phyloP scores from a whole-genome alignment of 1,140 invertebrate genomes.

The Zaprionus vittiger region DNA sequence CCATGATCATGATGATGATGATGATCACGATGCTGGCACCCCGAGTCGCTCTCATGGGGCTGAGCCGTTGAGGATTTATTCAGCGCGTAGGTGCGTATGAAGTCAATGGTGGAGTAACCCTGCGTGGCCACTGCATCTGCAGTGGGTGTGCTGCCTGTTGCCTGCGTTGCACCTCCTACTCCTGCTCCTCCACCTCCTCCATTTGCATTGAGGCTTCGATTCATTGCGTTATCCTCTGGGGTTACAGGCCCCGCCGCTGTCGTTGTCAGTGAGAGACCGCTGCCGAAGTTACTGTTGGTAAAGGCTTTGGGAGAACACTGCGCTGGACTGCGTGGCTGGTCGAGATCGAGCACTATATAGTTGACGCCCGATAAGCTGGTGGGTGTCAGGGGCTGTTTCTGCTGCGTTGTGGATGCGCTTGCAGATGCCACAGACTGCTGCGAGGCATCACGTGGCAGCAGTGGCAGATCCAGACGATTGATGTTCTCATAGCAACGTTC shows the following conservation, averaged over 20 bases:
- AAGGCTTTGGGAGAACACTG: slow-evolving; percentile 66
- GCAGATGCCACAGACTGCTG: slow-evolving; percentile 36
- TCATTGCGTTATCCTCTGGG: slow-evolving; percentile 47
- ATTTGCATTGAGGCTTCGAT: slow-evolving; percentile 38
- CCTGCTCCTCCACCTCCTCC: not conserved
- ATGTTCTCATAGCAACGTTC: slow-evolving; percentile 79
- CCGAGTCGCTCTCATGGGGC: slow-evolving; percentile 76
- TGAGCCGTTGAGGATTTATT: slow-evolving; percentile 86
- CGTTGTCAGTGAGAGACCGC: slow-evolving; percentile 78
- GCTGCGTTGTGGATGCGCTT: slow-evolving; percentile 11
- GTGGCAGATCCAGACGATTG: slow-evolving; percentile 61
- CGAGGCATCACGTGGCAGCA: slow-evolving; percentile 41
- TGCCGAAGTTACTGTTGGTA: slow-evolving; percentile 61
- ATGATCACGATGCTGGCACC: slow-evolving; percentile 85
- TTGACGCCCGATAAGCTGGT: slow-evolving; percentile 63
- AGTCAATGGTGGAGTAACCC: slow-evolving; percentile 96
- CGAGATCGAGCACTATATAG: slow-evolving; percentile 80
- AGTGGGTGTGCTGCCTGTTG: slow-evolving; percentile 31
- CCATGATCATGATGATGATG: slow-evolving; percentile 62
- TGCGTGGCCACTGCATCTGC: slow-evolving; percentile 36
- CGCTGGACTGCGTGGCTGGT: slow-evolving; percentile 73
- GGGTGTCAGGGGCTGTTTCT: slow-evolving; percentile 46
- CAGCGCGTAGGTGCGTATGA: slow-evolving; percentile 95
- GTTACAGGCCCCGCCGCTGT: slow-evolving; percentile 36
- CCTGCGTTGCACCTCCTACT: slow-evolving; percentile 3